phyloP scores from a whole-genome alignment of 2,113 vertebrate species.

The Takifugu bimaculatus region DNA sequence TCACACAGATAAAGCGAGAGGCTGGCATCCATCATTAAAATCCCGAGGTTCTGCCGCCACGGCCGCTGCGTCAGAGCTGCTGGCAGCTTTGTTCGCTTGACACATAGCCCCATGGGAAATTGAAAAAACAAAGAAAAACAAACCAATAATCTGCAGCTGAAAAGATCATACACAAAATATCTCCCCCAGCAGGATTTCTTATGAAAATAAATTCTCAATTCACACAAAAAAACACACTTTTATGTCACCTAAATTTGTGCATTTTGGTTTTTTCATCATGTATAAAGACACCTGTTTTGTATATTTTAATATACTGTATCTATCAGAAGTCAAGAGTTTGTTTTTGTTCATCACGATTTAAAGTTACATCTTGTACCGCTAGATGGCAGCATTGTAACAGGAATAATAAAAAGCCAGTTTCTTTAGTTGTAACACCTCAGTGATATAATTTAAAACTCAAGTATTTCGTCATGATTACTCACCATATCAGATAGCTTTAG shows the following conservation, averaged over 20 bases:
- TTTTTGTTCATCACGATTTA: neutral
- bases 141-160: neutral
- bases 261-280: neutral
- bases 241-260: too few species aligned
- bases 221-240: too few species aligned
- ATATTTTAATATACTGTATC: neutral
- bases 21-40: constrained; percentile 63
- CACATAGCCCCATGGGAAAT: constrained; percentile 2
- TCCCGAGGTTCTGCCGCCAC: constrained; percentile 36
- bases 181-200: neutral
- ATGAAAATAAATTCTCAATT: neutral
- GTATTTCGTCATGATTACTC: neutral
- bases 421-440: too few species aligned
- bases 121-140: too few species aligned
- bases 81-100: neutral
- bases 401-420: neutral
- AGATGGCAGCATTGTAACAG: constrained; percentile 37
- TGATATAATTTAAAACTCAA: too few species aligned
- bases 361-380: constrained; percentile 13
- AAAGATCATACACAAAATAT: constrained; percentile 1
- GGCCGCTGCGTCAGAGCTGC: constrained; percentile 17
- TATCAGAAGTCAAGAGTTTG: too few species aligned
- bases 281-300: neutral
- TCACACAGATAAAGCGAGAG: constrained; percentile 65
- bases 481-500: neutral